phyloP scores from a whole-genome alignment of 2,888 invertebrate genomes.

The Dynastes maya region DNA sequence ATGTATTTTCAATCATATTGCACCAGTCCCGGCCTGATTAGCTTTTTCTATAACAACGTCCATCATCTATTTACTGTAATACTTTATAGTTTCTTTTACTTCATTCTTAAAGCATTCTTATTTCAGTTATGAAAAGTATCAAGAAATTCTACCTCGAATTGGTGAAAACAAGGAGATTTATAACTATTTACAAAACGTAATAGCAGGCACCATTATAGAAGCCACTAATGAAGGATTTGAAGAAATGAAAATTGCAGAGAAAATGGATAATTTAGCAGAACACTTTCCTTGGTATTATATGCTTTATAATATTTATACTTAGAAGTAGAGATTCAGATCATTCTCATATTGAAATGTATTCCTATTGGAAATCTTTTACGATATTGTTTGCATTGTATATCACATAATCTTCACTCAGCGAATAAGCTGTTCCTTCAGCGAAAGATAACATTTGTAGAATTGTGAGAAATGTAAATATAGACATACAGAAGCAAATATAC shows the following conservation, averaged over 20 bases:
- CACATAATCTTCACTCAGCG: neutral
- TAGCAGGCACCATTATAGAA: constrained; percentile 5
- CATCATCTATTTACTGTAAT: constrained; percentile 2
- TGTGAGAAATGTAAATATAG: constrained; percentile 7
- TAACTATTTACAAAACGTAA: constrained; percentile 13
- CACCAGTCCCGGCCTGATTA: constrained; percentile 73
- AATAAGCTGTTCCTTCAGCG: too few species aligned
- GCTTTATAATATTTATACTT: constrained; percentile 26
- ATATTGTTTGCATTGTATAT: neutral
- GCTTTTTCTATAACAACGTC: constrained; percentile 54
- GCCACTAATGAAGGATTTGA: constrained; percentile 52
- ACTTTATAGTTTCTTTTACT: neutral
- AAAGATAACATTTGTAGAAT: constrained; percentile 7
- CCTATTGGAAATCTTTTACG: too few species aligned
- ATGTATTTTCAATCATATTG: constrained; percentile 70
- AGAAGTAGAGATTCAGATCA: neutral
- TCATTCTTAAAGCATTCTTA: constrained; percentile 26
- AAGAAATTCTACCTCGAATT: constrained; percentile 19
- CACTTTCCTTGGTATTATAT: constrained; percentile 52
- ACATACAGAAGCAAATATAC: neutral
- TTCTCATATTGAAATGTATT: too few species aligned
- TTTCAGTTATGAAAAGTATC: constrained; percentile 46
- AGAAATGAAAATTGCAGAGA: constrained; percentile 45
- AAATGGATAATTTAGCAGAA: constrained; percentile 47
- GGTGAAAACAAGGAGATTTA: constrained; percentile 27